Percentiles rank a stretch among this genome's conserved stretches.
These are phyloP conservation scores for Lepidocyrtoides sp. DNA, from an alignment of 2,888 invertebrate genomes.

Conservation along the genomic window DNA sequence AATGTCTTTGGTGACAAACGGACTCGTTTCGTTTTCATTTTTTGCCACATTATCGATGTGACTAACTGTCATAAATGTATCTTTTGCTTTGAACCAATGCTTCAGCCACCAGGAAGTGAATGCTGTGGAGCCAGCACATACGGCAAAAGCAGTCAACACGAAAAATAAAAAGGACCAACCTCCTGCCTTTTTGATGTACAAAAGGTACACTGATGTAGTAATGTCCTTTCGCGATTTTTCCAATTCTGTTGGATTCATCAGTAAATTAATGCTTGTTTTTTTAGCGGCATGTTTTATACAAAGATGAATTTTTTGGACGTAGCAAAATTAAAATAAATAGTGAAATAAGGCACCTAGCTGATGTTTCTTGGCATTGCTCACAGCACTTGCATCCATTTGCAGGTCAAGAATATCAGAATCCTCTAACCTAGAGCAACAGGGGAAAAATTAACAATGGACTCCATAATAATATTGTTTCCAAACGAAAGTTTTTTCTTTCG, in stretches of 20 bases:
- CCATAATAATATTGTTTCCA: not conserved
- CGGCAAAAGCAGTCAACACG: slow-evolving; percentile 87
- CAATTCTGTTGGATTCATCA: slow-evolving; percentile 34
- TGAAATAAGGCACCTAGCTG: slow-evolving; percentile 49
- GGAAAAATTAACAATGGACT: not conserved
- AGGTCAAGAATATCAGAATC: slow-evolving; percentile 83
- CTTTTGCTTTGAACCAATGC: slow-evolving; percentile 87
- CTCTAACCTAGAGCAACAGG: slow-evolving; percentile 75
- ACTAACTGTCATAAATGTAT: not conserved
- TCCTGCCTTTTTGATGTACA: slow-evolving; percentile 88
- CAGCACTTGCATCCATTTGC: slow-evolving; percentile 53
- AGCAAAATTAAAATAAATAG: not conserved
- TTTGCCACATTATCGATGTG: not conserved
- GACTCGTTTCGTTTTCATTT: not conserved
- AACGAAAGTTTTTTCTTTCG: not conserved
- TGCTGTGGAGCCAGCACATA: slow-evolving; percentile 88
- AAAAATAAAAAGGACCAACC: slow-evolving; percentile 87
- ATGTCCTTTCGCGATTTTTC: slow-evolving; percentile 73
- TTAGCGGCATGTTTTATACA: not conserved
- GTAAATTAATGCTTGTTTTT: not conserved
- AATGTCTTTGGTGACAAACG: not conserved
- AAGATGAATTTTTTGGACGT: not conserved
- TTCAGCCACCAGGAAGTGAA: slow-evolving; percentile 90
- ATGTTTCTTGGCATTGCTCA: slow-evolving; percentile 51
- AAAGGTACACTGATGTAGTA: slow-evolving; percentile 86